Conservation (phyloP, 2,797 vertebrate species). For the Danio kyathit region DNA sequence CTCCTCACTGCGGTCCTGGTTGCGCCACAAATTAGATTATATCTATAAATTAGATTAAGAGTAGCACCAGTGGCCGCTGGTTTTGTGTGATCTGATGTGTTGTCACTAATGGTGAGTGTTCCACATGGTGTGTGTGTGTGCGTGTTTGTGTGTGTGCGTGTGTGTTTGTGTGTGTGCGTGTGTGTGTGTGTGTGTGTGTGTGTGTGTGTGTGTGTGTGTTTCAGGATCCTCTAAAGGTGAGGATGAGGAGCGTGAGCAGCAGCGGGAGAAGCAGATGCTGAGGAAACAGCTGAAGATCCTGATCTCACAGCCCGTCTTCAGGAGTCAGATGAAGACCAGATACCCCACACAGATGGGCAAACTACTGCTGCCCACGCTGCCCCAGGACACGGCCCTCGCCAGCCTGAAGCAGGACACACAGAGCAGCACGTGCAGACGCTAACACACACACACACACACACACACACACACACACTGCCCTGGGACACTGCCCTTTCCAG, state of each 20-base stretch:
- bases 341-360: constrained; percentile 95
- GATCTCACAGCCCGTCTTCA: constrained; percentile 88
- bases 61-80: no score
- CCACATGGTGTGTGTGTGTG: no score
- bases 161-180: no score
- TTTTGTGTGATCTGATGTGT: no score
- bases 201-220: not conserved
- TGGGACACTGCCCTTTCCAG: constrained; percentile 82
- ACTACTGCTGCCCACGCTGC: constrained; percentile 73
- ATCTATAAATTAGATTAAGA: no score
- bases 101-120: no score
- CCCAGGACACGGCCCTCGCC: constrained; percentile 81
- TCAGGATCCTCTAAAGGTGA: constrained; percentile 81
- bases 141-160: no score
- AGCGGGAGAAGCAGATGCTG: constrained; percentile 88
- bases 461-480: constrained; percentile 63
- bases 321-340: constrained; percentile 85
- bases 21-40: no score
- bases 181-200: no score
- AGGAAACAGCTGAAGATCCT: constrained; percentile 90
- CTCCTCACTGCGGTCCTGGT: no score
- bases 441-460: no score
- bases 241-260: constrained; percentile 83
- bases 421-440: no score
- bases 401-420: constrained; percentile 67